Conservation (phyloP, 35 echinoderm and acorn worm genomes). For the Patiria miniata region DNA sequence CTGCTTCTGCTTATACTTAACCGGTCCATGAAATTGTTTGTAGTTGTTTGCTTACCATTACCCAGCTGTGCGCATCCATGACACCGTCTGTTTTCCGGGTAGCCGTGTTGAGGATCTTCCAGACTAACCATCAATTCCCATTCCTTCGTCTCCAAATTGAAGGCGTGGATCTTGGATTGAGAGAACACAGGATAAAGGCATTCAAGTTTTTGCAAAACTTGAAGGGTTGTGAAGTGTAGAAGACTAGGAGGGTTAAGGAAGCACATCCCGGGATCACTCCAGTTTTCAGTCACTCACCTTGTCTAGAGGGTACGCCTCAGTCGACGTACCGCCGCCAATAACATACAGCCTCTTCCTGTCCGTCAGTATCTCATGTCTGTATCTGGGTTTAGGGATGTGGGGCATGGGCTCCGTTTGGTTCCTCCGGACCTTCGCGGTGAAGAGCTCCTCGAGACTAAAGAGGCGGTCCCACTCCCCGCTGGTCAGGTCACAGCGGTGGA, state of each 20-base stretch:
- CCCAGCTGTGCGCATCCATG: slow-evolving; percentile 83
- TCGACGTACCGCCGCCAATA: slow-evolving; percentile 82
- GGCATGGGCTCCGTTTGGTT: not conserved
- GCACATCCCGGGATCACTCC: too few species aligned
- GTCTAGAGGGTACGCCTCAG: slow-evolving; percentile 62
- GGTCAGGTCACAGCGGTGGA: slow-evolving; percentile 60
- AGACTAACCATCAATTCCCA: slow-evolving; percentile 59
- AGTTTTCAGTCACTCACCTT: slow-evolving; percentile 51
- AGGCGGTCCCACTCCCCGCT: slow-evolving; percentile 68
- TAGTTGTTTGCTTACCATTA: slow-evolving; percentile 73
- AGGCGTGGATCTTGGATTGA: slow-evolving; percentile 1
- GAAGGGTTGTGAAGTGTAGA: too few species aligned
- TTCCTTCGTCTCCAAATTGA: slow-evolving; percentile 37
- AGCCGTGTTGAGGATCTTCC: slow-evolving; percentile 66
- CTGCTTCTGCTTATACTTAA: too few species aligned
- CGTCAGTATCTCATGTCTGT: slow-evolving; percentile 91
- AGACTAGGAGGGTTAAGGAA: too few species aligned
- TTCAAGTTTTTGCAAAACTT: too few species aligned
- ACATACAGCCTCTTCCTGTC: slow-evolving; percentile 76
- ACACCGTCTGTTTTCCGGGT: slow-evolving; percentile 74
- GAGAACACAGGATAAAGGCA: too few species aligned
- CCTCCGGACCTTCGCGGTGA: slow-evolving; percentile 8
- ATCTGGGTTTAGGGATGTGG: slow-evolving; percentile 56
- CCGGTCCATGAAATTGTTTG: too few species aligned
- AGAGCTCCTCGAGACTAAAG: slow-evolving; percentile 52